Percentiles rank a stretch among this genome's conserved stretches.
Evolutionary conservation across 1,140 invertebrate species (phyloP).

Genomic region (Mylabris phalerata): DNA sequence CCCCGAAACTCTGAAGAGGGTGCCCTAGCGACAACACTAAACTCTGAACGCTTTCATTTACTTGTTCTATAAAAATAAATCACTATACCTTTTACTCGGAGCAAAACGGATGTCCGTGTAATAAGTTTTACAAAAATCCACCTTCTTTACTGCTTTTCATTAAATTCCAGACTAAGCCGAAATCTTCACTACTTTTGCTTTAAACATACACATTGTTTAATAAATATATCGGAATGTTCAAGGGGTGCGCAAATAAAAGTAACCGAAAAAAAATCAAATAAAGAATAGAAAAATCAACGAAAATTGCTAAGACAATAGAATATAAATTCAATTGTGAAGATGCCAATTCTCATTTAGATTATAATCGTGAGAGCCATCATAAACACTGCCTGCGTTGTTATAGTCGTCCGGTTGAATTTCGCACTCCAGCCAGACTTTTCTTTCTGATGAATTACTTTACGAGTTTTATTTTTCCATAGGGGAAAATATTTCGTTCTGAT

Average conservation of each 20-base stretch:
- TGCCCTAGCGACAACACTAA: slow-evolving; percentile 14
- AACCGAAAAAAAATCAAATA: too few relatives aligned
- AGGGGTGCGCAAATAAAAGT: too few relatives aligned
- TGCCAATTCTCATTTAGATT: slow-evolving; percentile 11
- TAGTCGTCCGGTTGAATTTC: slow-evolving; percentile 8
- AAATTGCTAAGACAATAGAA: too few relatives aligned
- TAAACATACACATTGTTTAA: background rate
- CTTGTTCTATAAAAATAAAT: slow-evolving; percentile 20
- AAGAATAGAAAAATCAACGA: too few relatives aligned
- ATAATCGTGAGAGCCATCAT: slow-evolving; percentile 8
- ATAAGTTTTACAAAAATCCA: slow-evolving; percentile 19
- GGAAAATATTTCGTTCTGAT: slow-evolving; percentile 26
- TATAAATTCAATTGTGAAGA: too few relatives aligned
- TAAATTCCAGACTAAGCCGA: slow-evolving; percentile 10
- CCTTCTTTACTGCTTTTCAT: slow-evolving; percentile 12
- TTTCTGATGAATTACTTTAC: slow-evolving; percentile 29
- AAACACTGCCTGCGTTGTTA: slow-evolving; percentile 5
- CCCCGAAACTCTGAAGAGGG: slow-evolving; percentile 16
- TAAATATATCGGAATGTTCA: too few relatives aligned
- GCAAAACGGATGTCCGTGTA: slow-evolving; percentile 16
- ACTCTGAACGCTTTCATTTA: slow-evolving; percentile 19
- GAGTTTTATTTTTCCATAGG: slow-evolving; percentile 27
- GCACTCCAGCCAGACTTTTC: slow-evolving; percentile 10
- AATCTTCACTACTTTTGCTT: slow-evolving; percentile 6
- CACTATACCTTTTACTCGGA: slow-evolving; percentile 16